Conservation (phyloP, 2,888 invertebrate species). For the Scaptomyza tumidula region DNA sequence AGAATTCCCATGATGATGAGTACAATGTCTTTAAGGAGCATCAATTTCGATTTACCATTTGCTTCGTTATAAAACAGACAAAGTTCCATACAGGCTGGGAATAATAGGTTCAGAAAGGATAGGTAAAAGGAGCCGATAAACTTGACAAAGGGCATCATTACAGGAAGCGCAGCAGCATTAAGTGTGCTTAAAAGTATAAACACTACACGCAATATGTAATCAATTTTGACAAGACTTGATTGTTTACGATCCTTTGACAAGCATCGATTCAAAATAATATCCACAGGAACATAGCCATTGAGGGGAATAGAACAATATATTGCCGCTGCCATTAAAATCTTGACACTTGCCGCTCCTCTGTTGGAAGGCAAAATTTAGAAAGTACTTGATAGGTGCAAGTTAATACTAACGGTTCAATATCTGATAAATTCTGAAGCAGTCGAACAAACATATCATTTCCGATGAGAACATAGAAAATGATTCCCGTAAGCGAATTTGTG, state of each 20-base stretch:
- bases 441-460: conserved; percentile 86
- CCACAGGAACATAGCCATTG: conserved; percentile 97
- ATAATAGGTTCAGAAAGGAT: conserved; percentile 38
- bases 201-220: conserved; percentile 26
- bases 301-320: conserved; percentile 93
- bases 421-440: conserved; percentile 87
- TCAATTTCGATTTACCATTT: conserved; percentile 1
- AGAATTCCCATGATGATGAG: conserved; percentile 15
- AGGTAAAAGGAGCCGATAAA: conserved; percentile 36
- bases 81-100: conserved; percentile 39
- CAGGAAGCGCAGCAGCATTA: conserved; percentile 23
- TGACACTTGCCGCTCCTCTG: not conserved
- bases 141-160: conserved; percentile 26
- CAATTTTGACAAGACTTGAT: conserved; percentile 7
- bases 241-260: conserved; percentile 1
- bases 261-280: conserved; percentile 90
- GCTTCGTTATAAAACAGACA: conserved; percentile 21
- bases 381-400: conserved; percentile 85
- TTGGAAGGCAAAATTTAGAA: not conserved
- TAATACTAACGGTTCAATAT: conserved; percentile 86
- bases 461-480: conserved; percentile 91
- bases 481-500: conserved; percentile 92
- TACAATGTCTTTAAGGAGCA: conserved; percentile 22
- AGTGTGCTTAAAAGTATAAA: conserved; percentile 23
- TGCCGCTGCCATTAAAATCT: not conserved